Conservation (phyloP, 2,888 invertebrate species). For the Xestoiulus laeticollis region DNA sequence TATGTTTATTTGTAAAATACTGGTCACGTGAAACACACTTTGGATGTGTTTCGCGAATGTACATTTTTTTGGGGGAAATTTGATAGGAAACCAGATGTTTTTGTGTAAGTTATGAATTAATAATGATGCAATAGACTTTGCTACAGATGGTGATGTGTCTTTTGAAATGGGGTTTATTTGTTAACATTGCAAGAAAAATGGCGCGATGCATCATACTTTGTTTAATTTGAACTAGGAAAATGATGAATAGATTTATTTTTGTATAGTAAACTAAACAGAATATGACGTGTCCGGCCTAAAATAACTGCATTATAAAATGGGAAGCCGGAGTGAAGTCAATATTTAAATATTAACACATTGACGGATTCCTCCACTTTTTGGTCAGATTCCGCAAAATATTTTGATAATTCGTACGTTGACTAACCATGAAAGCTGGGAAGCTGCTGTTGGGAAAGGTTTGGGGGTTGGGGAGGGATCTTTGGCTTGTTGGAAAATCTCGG, state of each 20-base stretch:
- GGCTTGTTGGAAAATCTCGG: conserved; percentile 4
- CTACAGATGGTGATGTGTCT: background rate
- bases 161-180: background rate
- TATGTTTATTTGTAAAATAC: conserved; percentile 23
- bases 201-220: background rate
- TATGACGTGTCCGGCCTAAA: background rate
- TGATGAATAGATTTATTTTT: background rate
- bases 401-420: background rate
- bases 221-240: background rate
- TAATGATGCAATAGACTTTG: background rate
- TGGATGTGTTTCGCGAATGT: background rate
- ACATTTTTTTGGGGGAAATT: background rate
- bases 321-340: background rate
- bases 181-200: background rate
- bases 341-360: background rate
- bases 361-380: background rate
- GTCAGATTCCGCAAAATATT: background rate
- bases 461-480: background rate
- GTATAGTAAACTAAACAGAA: background rate
- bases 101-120: background rate
- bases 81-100: background rate
- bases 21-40: background rate
- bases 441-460: conserved; percentile 36
- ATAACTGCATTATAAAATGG: background rate
- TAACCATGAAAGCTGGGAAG: conserved; percentile 33